Percentiles rank a stretch among this genome's conserved stretches.
Evolutionary conservation across 2,888 invertebrate genomes (phyloP).

Genomic region (Notodonta dromedarius): DNA sequence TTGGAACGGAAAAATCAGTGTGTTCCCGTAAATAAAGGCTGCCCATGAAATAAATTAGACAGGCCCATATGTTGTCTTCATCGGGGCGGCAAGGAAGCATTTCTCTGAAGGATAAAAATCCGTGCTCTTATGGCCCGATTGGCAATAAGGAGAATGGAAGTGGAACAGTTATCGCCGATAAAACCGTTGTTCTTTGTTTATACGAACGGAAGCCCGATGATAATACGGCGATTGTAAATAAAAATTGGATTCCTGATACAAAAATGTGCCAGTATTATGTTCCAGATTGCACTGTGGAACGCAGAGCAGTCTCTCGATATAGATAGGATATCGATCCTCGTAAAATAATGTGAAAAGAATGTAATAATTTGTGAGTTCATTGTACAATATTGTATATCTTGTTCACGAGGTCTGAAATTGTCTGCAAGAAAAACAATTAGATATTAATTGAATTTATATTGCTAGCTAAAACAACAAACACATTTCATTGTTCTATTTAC

Average conservation of each 20-base stretch:
- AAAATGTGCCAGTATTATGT: conserved; percentile 9
- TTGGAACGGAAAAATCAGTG: conserved; percentile 64
- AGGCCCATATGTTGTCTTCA: conserved; percentile 72
- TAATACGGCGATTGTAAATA: conserved; percentile 33
- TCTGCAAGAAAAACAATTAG: too few relatives aligned
- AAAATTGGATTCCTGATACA: conserved; percentile 36
- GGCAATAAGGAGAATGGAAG: conserved; percentile 72
- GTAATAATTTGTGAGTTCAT: background rate
- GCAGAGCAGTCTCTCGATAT: too few relatives aligned
- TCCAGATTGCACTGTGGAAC: background rate
- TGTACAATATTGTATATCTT: too few relatives aligned
- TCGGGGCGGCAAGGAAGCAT: conserved; percentile 53
- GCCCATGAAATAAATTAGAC: conserved; percentile 71
- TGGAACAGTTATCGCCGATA: conserved; percentile 58
- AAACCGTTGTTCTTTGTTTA: conserved; percentile 56
- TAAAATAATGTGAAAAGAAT: background rate
- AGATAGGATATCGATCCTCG: too few relatives aligned
- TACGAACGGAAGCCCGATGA: conserved; percentile 40
- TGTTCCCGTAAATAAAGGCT: conserved; percentile 68
- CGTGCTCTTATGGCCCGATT: conserved; percentile 60
- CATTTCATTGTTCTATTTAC: background rate
- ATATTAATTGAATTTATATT: too few relatives aligned
- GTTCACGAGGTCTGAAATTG: too few relatives aligned
- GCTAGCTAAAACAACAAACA: too few relatives aligned
- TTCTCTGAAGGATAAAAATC: conserved; percentile 56